Conservation (phyloP, 2,113 vertebrate species). For the Pampusana beccarii region DNA sequence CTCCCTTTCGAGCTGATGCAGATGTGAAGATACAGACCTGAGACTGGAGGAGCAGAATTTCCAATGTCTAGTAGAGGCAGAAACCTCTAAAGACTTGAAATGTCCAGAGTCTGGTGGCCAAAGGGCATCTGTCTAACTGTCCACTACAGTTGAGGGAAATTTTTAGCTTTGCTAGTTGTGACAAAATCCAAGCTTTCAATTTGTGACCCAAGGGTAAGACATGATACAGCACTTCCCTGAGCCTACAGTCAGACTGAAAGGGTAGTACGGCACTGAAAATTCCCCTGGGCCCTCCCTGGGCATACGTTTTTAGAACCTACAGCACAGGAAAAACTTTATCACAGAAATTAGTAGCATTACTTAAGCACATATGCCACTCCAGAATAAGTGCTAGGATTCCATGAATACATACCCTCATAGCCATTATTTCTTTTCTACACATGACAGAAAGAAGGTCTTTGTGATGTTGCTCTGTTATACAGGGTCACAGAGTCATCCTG, state of each 20-base stretch:
- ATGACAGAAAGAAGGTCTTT: fast-evolving
- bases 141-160: background rate
- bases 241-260: background rate
- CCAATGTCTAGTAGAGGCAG: background rate
- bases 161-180: background rate
- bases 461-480: background rate
- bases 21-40: background rate
- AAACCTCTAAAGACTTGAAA: background rate
- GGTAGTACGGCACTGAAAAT: background rate
- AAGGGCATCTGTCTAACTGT: background rate
- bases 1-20: background rate
- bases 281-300: background rate
- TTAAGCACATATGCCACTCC: background rate
- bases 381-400: background rate
- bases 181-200: background rate
- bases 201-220: background rate
- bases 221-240: fast-evolving
- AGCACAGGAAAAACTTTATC: background rate
- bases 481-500: background rate
- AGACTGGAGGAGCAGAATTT: background rate
- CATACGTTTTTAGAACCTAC: background rate
- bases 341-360: fast-evolving
- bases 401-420: background rate
- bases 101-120: background rate
- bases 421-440: background rate